A percentile compares a stretch with the other conserved stretches of the same genome.
phyloP scores from a whole-genome alignment of 1,140 invertebrate genomes.

The Conus ventricosus region DNA sequence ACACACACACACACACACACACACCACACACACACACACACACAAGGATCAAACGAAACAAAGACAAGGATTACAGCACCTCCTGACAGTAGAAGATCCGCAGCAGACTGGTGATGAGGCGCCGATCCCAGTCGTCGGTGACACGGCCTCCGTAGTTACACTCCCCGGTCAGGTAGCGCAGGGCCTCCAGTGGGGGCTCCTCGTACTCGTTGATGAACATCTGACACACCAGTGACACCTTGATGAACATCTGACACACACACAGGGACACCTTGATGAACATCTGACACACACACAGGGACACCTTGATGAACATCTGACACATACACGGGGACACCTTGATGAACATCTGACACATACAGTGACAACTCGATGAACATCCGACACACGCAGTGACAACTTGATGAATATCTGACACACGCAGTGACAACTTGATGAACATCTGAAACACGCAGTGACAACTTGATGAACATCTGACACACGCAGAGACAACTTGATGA shows the following conservation, averaged over 20 bases:
- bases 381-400: neutral
- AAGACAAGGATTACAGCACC: slow-evolving; percentile 44
- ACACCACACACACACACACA: too few relatives aligned
- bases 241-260: slow-evolving; percentile 1
- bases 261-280: too few relatives aligned
- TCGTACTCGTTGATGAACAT: slow-evolving; percentile 75
- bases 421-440: too few relatives aligned
- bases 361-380: slow-evolving; percentile 6
- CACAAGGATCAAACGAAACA: too few relatives aligned
- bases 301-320: too few relatives aligned
- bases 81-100: slow-evolving; percentile 66
- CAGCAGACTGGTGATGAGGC: slow-evolving; percentile 72
- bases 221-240: slow-evolving; percentile 52
- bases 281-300: too few relatives aligned
- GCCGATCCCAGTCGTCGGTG: slow-evolving; percentile 72
- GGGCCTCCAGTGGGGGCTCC: slow-evolving; percentile 69
- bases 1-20: too few relatives aligned
- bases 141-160: slow-evolving; percentile 76
- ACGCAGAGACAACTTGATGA: slow-evolving; percentile 9
- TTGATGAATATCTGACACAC: too few relatives aligned
- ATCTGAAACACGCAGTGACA: too few relatives aligned
- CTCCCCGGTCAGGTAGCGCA: slow-evolving; percentile 73
- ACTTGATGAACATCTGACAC: slow-evolving; percentile 74
- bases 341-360: slow-evolving; percentile 72
- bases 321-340: slow-evolving; percentile 33